Percentiles rank a stretch among this genome's conserved stretches.
These are phyloP conservation scores for Conchocele bisecta DNA, from an alignment of 2,888 invertebrate genomes.

Conservation along the genomic window DNA sequence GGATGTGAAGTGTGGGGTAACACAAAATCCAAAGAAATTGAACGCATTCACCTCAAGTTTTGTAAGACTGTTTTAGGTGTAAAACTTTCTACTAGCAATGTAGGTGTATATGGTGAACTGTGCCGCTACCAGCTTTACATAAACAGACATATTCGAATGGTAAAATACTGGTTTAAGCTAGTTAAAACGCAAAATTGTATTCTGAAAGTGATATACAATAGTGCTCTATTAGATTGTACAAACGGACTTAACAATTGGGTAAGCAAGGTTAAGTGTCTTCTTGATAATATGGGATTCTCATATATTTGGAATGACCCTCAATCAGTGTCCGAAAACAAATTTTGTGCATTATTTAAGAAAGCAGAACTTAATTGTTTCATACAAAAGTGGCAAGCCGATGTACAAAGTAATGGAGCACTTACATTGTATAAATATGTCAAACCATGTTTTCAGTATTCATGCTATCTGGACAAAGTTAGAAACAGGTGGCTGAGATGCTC, in stretches of 20 bases:
- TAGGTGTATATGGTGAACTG: constrained; percentile 10
- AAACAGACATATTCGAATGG: constrained; percentile 8
- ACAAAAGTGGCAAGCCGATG: background rate
- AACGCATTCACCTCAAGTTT: constrained; percentile 26
- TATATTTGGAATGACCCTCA: background rate
- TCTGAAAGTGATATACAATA: background rate
- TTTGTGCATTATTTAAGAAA: background rate
- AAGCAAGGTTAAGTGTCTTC: background rate
- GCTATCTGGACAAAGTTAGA: too few species aligned
- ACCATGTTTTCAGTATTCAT: too few species aligned
- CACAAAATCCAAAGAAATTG: constrained; percentile 9
- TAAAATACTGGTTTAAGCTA: constrained; percentile 20
- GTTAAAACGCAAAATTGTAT: constrained; percentile 1
- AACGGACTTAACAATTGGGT: background rate
- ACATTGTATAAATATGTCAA: background rate
- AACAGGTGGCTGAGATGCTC: too few species aligned
- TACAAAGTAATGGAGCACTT: background rate
- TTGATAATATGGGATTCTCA: background rate
- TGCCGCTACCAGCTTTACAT: constrained; percentile 14
- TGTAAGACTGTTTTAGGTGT: constrained; percentile 15
- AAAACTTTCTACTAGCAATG: constrained; percentile 9
- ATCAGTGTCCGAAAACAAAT: background rate
- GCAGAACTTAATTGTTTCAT: background rate
- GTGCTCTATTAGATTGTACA: background rate
- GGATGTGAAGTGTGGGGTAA: constrained; percentile 20